Percentiles rank a stretch among this genome's conserved stretches.
Evolutionary conservation across 2,113 vertebrate genomes (phyloP).

Genomic region (Mirounga angustirostris): DNA sequence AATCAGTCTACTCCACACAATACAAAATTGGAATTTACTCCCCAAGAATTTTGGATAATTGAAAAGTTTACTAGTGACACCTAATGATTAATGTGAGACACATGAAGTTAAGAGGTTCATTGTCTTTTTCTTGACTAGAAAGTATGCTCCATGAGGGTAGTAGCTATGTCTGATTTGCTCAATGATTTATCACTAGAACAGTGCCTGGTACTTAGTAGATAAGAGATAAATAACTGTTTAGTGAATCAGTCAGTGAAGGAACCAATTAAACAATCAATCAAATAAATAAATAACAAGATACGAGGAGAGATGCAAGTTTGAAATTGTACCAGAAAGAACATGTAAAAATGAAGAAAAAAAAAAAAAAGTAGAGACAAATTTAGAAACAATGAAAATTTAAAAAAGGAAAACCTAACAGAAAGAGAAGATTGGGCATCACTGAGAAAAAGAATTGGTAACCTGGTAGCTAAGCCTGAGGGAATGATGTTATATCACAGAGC

Average conservation of each 20-base stretch:
- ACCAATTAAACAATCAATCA: neutral
- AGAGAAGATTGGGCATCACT: neutral
- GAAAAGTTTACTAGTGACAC: neutral
- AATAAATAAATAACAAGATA: neutral
- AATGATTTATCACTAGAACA: neutral
- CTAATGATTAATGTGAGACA: neutral
- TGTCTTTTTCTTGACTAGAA: neutral
- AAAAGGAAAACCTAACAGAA: neutral
- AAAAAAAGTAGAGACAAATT: neutral
- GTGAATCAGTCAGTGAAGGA: neutral
- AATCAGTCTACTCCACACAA: neutral
- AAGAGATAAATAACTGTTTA: neutral
- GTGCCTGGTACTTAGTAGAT: neutral
- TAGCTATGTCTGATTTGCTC: neutral
- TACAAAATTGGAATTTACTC: neutral
- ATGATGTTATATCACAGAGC: neutral
- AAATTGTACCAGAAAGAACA: neutral
- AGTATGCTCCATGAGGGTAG: neutral
- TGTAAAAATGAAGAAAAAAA: neutral
- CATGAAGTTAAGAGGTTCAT: neutral
- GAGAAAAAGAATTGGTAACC: neutral
- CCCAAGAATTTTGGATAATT: neutral
- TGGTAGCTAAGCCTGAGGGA: neutral
- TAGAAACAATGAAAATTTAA: neutral
- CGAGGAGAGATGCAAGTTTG: neutral